Conservation (phyloP, 2,113 vertebrate species). For the Pelecanoides urinatrix region DNA sequence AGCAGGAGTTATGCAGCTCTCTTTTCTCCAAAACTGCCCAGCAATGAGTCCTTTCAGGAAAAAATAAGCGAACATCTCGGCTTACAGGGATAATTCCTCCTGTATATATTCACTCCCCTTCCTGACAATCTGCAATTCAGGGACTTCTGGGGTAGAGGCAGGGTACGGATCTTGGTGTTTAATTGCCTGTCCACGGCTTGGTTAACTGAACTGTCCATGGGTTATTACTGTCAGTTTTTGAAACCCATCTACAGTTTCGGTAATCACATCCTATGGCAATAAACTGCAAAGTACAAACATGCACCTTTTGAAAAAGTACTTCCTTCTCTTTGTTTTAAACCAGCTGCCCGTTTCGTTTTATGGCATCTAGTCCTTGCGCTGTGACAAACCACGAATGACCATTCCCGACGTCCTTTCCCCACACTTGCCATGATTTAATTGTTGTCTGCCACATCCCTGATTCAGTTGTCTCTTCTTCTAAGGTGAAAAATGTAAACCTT, state of each 20-base stretch:
- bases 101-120: background rate
- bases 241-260: background rate
- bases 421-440: fast-evolving
- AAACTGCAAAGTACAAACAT: background rate
- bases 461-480: background rate
- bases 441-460: background rate
- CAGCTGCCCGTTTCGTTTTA: background rate
- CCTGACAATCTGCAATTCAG: background rate
- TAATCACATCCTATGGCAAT: background rate
- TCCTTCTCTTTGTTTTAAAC: background rate
- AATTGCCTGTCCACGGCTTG: background rate
- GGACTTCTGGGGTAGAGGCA: background rate
- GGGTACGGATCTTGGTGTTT: fast-evolving
- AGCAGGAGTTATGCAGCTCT: background rate
- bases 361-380: background rate
- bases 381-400: background rate
- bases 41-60: background rate
- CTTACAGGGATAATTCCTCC: background rate
- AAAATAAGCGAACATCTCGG: background rate
- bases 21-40: background rate
- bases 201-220: background rate
- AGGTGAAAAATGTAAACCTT: background rate
- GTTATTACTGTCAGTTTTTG: background rate
- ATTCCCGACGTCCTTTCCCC: background rate
- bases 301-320: background rate